phyloP scores from a whole-genome alignment of 2,888 invertebrate species.

The Chrysolina haemoptera region DNA sequence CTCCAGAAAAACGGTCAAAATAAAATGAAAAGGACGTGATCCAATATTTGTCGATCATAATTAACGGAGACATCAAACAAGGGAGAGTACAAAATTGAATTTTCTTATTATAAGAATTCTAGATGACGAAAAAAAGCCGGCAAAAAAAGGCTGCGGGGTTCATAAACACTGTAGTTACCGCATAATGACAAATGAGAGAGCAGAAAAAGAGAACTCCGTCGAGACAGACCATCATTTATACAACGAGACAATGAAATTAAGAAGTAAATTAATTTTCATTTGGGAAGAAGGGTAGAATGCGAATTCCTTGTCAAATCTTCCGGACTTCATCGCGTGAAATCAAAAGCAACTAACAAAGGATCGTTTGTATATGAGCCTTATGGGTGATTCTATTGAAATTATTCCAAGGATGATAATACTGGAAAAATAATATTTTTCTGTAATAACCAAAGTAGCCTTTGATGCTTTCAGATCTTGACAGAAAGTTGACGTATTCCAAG shows the following conservation, averaged over 20 bases:
- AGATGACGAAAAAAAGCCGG: neutral
- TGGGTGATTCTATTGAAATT: too few species aligned
- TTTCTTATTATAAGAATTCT: neutral
- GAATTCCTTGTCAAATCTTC: conserved; percentile 11
- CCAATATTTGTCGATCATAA: conserved; percentile 19
- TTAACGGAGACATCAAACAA: conserved; percentile 5
- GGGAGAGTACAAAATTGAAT: conserved; percentile 1
- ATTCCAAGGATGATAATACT: too few species aligned
- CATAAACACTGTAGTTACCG: conserved; percentile 17
- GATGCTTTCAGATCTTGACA: too few species aligned
- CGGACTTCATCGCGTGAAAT: conserved; percentile 7
- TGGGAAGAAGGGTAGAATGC: conserved; percentile 10
- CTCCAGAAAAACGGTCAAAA: neutral
- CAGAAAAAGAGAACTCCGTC: conserved; percentile 14
- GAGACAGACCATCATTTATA: conserved; percentile 25
- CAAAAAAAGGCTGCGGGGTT: conserved; percentile 7
- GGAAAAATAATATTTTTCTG: too few species aligned
- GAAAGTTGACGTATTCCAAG: too few species aligned
- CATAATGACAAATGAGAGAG: conserved; percentile 28
- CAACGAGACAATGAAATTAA: conserved; percentile 28
- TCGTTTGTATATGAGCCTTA: too few species aligned
- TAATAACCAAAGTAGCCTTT: too few species aligned
- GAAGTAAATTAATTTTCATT: conserved; percentile 31
- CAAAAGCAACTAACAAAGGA: neutral
- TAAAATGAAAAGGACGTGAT: neutral